Conservation (phyloP, 2,113 vertebrate species). For the Hemichromis elongatus region DNA sequence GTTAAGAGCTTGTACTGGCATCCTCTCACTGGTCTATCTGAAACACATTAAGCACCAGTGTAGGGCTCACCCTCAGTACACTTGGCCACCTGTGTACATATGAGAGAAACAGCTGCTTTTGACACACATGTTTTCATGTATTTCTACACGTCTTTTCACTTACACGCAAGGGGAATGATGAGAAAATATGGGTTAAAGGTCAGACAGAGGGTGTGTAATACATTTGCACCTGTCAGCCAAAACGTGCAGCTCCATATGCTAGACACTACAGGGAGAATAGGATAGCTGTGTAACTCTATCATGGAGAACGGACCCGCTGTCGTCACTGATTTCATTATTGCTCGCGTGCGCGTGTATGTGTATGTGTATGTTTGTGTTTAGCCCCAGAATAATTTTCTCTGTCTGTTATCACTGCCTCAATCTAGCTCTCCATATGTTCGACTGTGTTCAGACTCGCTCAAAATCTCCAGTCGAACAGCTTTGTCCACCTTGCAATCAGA, state of each 20-base stretch:
- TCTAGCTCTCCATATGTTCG: conserved; percentile 65
- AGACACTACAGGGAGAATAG: conserved; percentile 21
- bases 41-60: conserved; percentile 45
- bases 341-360: neutral
- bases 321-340: conserved; percentile 43
- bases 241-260: conserved; percentile 37
- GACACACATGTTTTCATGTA: conserved; percentile 70
- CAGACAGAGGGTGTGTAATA: conserved; percentile 8
- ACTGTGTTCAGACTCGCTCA: conserved; percentile 42
- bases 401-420: conserved; percentile 56
- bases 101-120: conserved; percentile 79
- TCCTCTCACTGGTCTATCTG: conserved; percentile 17
- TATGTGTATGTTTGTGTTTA: conserved; percentile 7
- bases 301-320: conserved; percentile 41
- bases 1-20: conserved; percentile 34
- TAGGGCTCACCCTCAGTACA: neutral
- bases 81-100: conserved; percentile 47
- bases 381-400: conserved; percentile 36
- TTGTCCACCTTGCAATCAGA: conserved; percentile 64
- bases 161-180: neutral
- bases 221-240: conserved; percentile 58
- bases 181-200: conserved; percentile 43
- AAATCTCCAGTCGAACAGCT: conserved; percentile 61
- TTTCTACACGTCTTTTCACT: conserved; percentile 60
- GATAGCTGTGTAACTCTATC: conserved; percentile 44